Evolutionary conservation across 2,797 vertebrate species (phyloP), one percentile per base, ranked within the genome.

Genomic region (Leptatherina wallacei): DNA sequence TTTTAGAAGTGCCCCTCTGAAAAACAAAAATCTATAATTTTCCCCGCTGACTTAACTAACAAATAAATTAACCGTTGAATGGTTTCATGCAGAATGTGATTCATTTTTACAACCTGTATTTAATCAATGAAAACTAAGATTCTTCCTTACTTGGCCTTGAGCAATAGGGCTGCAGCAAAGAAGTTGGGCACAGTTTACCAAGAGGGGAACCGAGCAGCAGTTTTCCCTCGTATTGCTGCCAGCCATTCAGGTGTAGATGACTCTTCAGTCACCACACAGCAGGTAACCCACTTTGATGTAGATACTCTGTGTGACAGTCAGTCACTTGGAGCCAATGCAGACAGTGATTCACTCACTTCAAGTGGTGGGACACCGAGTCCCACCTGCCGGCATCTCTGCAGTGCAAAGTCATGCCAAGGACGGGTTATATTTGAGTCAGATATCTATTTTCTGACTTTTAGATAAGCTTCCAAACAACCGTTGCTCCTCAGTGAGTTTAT

Each of bases 321-420:
- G 44, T 84, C 74, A 70, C 72, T 80, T 66, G 3, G 65, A 85
- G 75, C 79, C 85, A 82, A 73, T 32, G 33, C 77, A 62, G 71
- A 73, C 73, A 57, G 58, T 80, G 87, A 88, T 79, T 87, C 81
- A 72, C 66, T 76, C 47, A 8, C 72, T 85, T 78, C 78, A 57
- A 88, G 73, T 36, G 60, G 71, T 72, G 32, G 67, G 60, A 66
- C 77, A 59, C 52, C 63, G 54, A 54, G 65, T 85, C 83, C 81
- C 82, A 83, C 85, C 86, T 86, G 87, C 73, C 14, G 55, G 61
- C 74, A 51, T 83, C 81, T 82, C 73, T 0, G 40, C 69, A 65
- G 38, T 1, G 70, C 77, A 89, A 84, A 89, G 88, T 88, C 88
- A 75, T 6, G 33, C 69, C 61, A 62, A 88, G 77, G 83, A 74